Base-by-base conservation (phyloP, 1,140 invertebrate species). In the Drosophila tristis region DNA sequence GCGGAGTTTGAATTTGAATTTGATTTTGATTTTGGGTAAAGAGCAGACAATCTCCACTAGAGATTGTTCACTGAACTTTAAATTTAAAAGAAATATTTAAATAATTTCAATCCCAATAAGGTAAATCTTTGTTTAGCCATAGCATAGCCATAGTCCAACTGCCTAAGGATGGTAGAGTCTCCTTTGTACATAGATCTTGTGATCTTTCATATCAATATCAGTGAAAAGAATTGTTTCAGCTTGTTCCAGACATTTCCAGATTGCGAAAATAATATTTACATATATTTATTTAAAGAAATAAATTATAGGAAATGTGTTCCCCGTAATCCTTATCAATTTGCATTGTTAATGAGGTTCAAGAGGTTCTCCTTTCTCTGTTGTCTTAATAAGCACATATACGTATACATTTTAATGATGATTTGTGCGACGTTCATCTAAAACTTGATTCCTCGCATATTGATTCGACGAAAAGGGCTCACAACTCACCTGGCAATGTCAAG, bases 401-500 rank as follows among this genome's bases (percentile, higher is more conserved):
- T 16, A 20, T 20, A 20, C 20, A 20, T 44, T 44, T 26, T 20
- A 47, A 49, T 43, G 8, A n/a, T 4, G 25, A 35, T 42, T 57
- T 31, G 51, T 20, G 20, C 26, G 5, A 0, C 23, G 39, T 26
- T n/a, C 29, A 20, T 45, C 20, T 43, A 0, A 54, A 51, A 48
- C 55, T 53, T 47, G 53, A 47, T 54, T 80, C 25, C 25, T 15
- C 11, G 35, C 11, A 5, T 0, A 11, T 15, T 16, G 5, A 11
- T 29, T 7, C 8, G 15, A 1, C 1, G 20, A 20, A 20, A 20
- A 20, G 20, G 20, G 20, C 20, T 20, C 51, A 29, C n/a, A 48
- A 90, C 89, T 90, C 42, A 90, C 89, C 89, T 66, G 89, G 89
- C 68, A 90, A 62, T 15, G 89, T 67, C 9, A 62, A 74, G 49